Evolutionary conservation across 2,888 invertebrate genomes (phyloP), one percentile per base, ranked within the genome.

Genomic region (Julus scanicus): DNA sequence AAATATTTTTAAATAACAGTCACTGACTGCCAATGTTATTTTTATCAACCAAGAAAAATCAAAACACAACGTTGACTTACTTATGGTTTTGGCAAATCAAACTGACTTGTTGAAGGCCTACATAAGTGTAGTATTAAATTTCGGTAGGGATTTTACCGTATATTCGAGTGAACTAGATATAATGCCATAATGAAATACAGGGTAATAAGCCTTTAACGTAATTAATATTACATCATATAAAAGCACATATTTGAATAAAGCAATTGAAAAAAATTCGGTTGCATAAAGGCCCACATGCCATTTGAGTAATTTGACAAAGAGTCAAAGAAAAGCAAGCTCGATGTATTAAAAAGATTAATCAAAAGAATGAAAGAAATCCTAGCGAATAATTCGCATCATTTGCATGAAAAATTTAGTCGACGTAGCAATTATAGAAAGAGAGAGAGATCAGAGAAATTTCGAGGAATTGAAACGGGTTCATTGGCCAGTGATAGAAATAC

Each of bases 291-390:
- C 3, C 20, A 29, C 2, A 9, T 71, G 20, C 8, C 11, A 20
- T 5, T 4, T 8, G 8, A 20, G 71, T 4, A 71, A 57, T 57
- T 3, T 57, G 4, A 57, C 17, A 57, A n/a, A 57, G 20, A 71
- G 71, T 71, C 71, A 29, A 71, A 71, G 71, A 29, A 71, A 71
- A 4, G 29, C 29, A 9, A n/a, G 71, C 71, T 71, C 20, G 71
- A 71, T 71, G 20, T 71, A 71, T 71, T 29, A 63, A 71, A 29
- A 8, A 29, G 29, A 71, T 71, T 71, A 71, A 71, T 71, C 71
- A 71, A 71, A 71, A 71, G 63, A 5, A 63, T 17, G n/a, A 63
- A 63, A 63, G 15, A n/a, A 63, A 63, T 63, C n/a, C 63, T 63
- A 63, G 63, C n/a, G n/a, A 5, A n/a, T 63, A 63, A 63, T 71